Evolutionary conservation across 1,140 invertebrate species (phyloP).

Genomic region (Trichomalopsis sarcophagae): DNA sequence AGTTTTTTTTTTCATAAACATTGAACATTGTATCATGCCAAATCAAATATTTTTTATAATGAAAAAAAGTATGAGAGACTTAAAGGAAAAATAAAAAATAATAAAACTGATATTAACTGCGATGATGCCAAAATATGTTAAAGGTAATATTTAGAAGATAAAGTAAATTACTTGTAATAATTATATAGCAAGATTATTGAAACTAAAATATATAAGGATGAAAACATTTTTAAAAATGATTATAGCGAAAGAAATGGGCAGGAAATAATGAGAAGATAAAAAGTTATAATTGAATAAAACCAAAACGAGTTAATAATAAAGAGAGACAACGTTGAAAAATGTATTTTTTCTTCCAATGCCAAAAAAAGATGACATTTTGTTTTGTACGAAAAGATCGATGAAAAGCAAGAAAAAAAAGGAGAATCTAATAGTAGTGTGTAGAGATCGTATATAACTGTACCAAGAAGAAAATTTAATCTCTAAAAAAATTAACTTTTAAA

Average conservation of each 20-base stretch:
- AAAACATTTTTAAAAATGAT: constrained; percentile 59
- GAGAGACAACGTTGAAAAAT: constrained; percentile 58
- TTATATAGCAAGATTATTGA: constrained; percentile 62
- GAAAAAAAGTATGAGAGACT: constrained; percentile 38
- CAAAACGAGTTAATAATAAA: constrained; percentile 55
- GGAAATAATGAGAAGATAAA: constrained; percentile 53
- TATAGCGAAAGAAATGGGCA: constrained; percentile 47
- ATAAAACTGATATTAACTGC: constrained; percentile 61
- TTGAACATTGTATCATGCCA: background rate
- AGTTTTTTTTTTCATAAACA: constrained; percentile 50
- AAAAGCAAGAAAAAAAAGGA: constrained; percentile 65
- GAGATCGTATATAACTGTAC: constrained; percentile 65
- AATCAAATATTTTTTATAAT: constrained; percentile 56
- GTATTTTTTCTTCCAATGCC: constrained; percentile 75
- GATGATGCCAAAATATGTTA: constrained; percentile 75
- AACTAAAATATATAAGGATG: constrained; percentile 59
- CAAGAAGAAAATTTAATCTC: constrained; percentile 60
- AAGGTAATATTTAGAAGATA: constrained; percentile 69
- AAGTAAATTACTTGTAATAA: constrained; percentile 61
- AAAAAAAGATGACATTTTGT: constrained; percentile 73
- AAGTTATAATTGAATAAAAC: constrained; percentile 58
- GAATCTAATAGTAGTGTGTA: constrained; percentile 56
- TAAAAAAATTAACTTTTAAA: too few species aligned
- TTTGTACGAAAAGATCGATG: constrained; percentile 66
- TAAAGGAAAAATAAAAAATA: constrained; percentile 42